Evolutionary conservation across 2,797 vertebrate genomes (phyloP).

Genomic region (Hydrocynus forskahlii): DNA sequence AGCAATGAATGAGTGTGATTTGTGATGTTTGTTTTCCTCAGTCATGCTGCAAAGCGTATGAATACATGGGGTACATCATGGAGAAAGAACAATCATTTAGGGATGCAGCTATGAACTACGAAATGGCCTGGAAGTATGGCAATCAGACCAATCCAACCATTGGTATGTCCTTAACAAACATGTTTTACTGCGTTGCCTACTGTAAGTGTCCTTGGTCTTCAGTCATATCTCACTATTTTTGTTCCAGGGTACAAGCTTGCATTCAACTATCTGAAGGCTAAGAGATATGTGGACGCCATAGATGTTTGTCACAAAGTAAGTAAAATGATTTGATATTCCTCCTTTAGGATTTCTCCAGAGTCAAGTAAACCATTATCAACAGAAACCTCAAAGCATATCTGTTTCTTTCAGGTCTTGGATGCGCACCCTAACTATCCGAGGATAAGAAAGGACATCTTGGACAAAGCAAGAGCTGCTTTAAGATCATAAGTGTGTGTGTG

Average conservation of each 20-base stretch:
- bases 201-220: conserved; percentile 42
- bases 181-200: conserved; percentile 40
- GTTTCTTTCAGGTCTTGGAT: conserved; percentile 83
- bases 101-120: conserved; percentile 93
- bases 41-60: conserved; percentile 98
- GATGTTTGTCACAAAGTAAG: conserved; percentile 95
- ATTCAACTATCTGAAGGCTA: conserved; percentile 98
- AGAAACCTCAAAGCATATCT: conserved; percentile 13
- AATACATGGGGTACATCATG: conserved; percentile 98
- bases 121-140: conserved; percentile 96
- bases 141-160: conserved; percentile 90
- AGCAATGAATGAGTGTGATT: conserved; percentile 16
- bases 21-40: conserved; percentile 61
- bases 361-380: not conserved
- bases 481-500: conserved; percentile 74
- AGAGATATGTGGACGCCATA: conserved; percentile 93
- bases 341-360: not conserved
- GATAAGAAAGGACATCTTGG: conserved; percentile 96
- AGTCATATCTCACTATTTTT: conserved; percentile 26
- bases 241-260: conserved; percentile 95
- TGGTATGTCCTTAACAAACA: conserved; percentile 73
- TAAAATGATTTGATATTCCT: not conserved
- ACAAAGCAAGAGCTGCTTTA: conserved; percentile 89
- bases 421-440: conserved; percentile 93
- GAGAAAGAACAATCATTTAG: conserved; percentile 96